A percentile compares a stretch with the other conserved stretches of the same genome.
These are phyloP conservation scores for Propithecus deckenii DNA, from an alignment of 2,797 vertebrate genomes.

Conservation along the genomic window DNA sequence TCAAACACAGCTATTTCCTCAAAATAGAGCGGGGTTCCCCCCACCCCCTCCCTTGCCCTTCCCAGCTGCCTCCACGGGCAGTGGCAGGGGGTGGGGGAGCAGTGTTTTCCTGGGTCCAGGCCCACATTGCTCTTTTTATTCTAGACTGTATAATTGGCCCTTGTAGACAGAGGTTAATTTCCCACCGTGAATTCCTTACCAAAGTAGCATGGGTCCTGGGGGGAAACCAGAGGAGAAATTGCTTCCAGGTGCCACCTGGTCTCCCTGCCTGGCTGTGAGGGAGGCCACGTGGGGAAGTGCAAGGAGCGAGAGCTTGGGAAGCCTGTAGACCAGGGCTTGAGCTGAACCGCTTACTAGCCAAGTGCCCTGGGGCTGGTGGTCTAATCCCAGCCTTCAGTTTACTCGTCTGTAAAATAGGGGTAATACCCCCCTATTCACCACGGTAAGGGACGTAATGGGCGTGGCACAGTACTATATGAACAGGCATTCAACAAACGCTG, in stretches of 20 bases:
- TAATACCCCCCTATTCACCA: background rate
- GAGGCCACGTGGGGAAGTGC: background rate
- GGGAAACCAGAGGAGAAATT: constrained; percentile 69
- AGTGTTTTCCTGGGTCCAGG: constrained; percentile 14
- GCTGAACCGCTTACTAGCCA: background rate
- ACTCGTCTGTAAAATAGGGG: constrained; percentile 14
- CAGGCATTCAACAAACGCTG: background rate
- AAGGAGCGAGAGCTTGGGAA: background rate
- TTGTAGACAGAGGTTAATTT: constrained; percentile 75
- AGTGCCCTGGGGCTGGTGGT: background rate
- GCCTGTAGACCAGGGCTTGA: background rate
- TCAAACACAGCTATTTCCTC: constrained; percentile 78
- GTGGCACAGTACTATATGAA: background rate
- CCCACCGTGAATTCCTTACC: constrained; percentile 59
- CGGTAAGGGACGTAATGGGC: background rate
- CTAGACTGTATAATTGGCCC: constrained; percentile 70
- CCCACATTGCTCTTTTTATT: constrained; percentile 50
- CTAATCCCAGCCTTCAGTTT: background rate
- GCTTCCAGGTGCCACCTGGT: constrained; percentile 68
- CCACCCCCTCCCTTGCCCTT: background rate
- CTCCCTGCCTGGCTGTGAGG: background rate
- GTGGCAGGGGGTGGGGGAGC: background rate
- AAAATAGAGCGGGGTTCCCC: constrained; percentile 57
- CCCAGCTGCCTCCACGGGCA: background rate
- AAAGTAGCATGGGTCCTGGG: constrained; percentile 41